Evolutionary conservation across 2,888 invertebrate genomes (phyloP).

Genomic region (Alloscopus bannaensis): DNA sequence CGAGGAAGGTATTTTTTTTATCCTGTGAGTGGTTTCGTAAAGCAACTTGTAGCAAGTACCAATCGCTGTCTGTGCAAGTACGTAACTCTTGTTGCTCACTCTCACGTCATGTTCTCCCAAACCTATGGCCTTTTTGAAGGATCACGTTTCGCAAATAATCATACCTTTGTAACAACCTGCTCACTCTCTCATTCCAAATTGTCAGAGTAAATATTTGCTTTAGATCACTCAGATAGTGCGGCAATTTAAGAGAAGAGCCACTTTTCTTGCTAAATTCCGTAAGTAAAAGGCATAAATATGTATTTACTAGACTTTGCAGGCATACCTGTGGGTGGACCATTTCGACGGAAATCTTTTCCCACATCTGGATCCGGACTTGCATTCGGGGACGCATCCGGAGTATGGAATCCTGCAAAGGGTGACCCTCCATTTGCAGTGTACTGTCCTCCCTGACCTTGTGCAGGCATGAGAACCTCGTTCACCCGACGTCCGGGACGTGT

Average conservation of each 20-base stretch:
- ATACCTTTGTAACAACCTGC: conserved; percentile 25
- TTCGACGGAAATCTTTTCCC: conserved; percentile 70
- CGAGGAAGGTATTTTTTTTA: conserved; percentile 14
- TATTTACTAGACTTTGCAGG: no score
- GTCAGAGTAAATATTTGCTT: conserved; percentile 56
- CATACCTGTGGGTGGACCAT: conserved; percentile 54
- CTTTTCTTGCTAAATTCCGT: no score
- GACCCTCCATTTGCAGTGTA: conserved; percentile 65
- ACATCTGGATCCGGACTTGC: conserved; percentile 84
- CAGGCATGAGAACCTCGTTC: conserved; percentile 79
- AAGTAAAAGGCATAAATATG: no score
- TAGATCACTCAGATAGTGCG: conserved; percentile 14
- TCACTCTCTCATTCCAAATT: neutral
- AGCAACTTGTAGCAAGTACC: no score
- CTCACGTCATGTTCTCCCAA: no score
- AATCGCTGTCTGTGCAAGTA: neutral
- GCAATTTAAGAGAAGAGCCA: no score
- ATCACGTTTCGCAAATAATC: conserved; percentile 62
- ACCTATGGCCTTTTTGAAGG: conserved; percentile 38
- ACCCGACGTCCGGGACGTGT: conserved; percentile 80
- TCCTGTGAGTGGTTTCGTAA: no score
- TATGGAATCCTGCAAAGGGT: conserved; percentile 78
- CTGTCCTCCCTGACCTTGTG: conserved; percentile 78
- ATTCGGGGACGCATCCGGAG: conserved; percentile 89
- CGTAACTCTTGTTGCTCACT: neutral